Percentiles rank a stretch among this genome's conserved stretches.
Evolutionary conservation across 1,140 invertebrate genomes (phyloP).

Genomic region (Drosophila eugracilis): DNA sequence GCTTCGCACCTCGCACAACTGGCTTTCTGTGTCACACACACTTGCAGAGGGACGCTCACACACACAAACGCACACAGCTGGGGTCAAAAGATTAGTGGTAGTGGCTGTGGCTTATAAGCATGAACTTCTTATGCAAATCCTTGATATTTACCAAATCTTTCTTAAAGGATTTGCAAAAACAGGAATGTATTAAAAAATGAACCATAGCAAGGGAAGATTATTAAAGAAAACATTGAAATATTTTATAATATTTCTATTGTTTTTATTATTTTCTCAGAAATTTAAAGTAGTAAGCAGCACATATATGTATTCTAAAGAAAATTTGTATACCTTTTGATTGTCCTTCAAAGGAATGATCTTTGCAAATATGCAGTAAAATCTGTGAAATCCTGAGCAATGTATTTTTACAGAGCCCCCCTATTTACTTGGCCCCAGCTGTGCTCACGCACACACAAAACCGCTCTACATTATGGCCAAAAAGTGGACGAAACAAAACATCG

Average conservation of each 20-base stretch:
- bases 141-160: background rate
- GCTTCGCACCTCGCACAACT: conserved; percentile 77
- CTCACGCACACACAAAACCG: conserved; percentile 10
- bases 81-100: conserved; percentile 5
- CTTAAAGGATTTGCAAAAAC: no score
- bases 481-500: conserved; percentile 43
- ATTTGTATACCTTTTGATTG: no score
- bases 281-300: no score
- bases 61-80: conserved; percentile 10
- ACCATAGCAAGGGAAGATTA: no score
- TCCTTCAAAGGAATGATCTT: no score
- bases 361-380: no score
- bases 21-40: conserved; percentile 74
- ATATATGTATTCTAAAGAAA: no score
- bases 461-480: conserved; percentile 55
- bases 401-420: background rate
- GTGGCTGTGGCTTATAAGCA: background rate
- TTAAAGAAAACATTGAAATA: no score
- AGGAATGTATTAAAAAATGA: no score
- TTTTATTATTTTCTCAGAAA: no score
- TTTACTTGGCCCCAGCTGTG: conserved; percentile 5
- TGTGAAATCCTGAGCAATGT: no score
- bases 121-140: background rate
- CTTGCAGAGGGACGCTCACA: conserved; percentile 6
- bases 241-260: no score